phyloP scores from a whole-genome alignment of 2,113 vertebrate species.

The Nibea coibor region DNA sequence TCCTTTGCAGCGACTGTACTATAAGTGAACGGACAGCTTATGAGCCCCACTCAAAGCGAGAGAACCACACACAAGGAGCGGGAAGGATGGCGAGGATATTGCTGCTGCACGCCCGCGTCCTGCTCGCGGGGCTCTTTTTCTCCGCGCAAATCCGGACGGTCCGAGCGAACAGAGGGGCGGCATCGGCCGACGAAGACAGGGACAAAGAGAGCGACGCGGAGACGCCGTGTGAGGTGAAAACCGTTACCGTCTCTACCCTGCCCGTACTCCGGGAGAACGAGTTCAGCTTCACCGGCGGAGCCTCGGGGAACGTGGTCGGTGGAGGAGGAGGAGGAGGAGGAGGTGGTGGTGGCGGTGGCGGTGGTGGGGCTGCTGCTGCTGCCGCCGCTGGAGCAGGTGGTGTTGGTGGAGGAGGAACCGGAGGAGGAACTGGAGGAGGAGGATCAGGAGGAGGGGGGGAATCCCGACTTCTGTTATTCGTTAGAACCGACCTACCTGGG shows the following conservation, averaged over 20 bases:
- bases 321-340: constrained; percentile 62
- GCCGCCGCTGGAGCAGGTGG: constrained; percentile 51
- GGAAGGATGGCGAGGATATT: constrained; percentile 75
- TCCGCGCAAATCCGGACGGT: constrained; percentile 36
- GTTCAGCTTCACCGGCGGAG: constrained; percentile 91
- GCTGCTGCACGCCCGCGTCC: constrained; percentile 72
- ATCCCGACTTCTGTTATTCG: constrained; percentile 93
- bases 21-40: constrained; percentile 81
- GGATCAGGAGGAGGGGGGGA: constrained; percentile 83
- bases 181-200: constrained; percentile 71
- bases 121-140: constrained; percentile 66
- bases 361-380: no score
- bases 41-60: constrained; percentile 79
- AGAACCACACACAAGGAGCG: constrained; percentile 74
- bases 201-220: constrained; percentile 76
- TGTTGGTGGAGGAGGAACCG: constrained; percentile 72
- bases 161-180: constrained; percentile 56
- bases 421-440: constrained; percentile 65
- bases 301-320: constrained; percentile 79
- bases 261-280: constrained; percentile 95
- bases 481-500: constrained; percentile 95
- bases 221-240: constrained; percentile 89
- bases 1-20: constrained; percentile 77
- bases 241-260: constrained; percentile 95
- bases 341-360: constrained; percentile 36